A percentile compares a stretch with the other conserved stretches of the same genome.
Evolutionary conservation across 2,888 invertebrate species (phyloP).

Genomic region (Epirrhoe alternata): DNA sequence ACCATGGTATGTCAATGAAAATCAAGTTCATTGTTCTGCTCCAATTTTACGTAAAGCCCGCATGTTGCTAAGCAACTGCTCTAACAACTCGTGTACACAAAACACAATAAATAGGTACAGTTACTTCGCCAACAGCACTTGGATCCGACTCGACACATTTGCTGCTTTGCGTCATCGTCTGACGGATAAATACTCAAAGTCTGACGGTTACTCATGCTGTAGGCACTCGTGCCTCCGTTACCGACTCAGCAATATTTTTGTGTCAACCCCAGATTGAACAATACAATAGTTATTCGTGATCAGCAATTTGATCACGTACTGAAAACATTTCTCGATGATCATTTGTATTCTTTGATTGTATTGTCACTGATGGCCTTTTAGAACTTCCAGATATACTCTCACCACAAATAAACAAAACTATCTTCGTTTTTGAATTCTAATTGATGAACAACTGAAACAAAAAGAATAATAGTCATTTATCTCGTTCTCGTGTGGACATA

Average conservation of each 20-base stretch:
- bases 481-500: not conserved
- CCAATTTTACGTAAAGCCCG: slow-evolving; percentile 7
- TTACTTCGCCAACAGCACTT: not conserved
- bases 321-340: not conserved
- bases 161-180: slow-evolving; percentile 16
- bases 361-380: not conserved
- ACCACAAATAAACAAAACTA: not conserved
- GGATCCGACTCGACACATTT: slow-evolving; percentile 2
- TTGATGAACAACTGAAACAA: not conserved
- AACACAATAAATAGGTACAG: not conserved
- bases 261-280: slow-evolving; percentile 6
- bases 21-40: slow-evolving; percentile 15
- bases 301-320: slow-evolving; percentile 13
- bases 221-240: slow-evolving; percentile 6
- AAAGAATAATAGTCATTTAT: not conserved
- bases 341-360: slow-evolving; percentile 9
- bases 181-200: no score
- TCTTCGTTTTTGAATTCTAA: not conserved
- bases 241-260: slow-evolving; percentile 6
- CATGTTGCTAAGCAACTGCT: slow-evolving; percentile 18
- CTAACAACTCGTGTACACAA: slow-evolving; percentile 17
- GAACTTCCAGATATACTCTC: not conserved
- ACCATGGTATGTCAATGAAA: slow-evolving; percentile 1
- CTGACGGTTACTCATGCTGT: slow-evolving; percentile 12
- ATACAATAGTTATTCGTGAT: not conserved